A percentile compares a stretch with the other conserved stretches of the same genome.
Conservation (phyloP, 2,797 vertebrate genomes). For the Notamacropus eugenii region DNA sequence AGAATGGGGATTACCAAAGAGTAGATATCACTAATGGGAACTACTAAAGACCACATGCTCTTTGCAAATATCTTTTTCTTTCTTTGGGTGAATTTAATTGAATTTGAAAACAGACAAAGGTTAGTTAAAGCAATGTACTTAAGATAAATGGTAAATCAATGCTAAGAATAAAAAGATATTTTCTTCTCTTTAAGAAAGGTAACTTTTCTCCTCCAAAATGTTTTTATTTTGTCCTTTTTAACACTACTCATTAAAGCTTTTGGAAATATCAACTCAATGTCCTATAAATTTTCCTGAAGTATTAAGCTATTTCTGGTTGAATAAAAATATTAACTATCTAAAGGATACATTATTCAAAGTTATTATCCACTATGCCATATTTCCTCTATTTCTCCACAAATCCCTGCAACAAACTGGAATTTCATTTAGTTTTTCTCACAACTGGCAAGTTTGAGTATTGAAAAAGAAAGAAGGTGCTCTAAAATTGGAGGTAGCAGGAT, state of each 20-base stretch:
- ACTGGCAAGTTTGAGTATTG: background rate
- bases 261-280: conserved; percentile 9
- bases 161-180: background rate
- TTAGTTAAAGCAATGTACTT: background rate
- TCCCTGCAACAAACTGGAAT: background rate
- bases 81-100: background rate
- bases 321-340: background rate
- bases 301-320: conserved; percentile 3
- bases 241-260: background rate
- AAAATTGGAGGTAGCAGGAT: background rate
- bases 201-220: background rate
- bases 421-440: conserved; percentile 1
- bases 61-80: background rate
- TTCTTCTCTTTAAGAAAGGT: conserved; percentile 16
- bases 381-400: conserved; percentile 26
- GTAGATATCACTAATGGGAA: background rate
- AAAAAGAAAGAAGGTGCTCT: background rate
- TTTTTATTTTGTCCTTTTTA: conserved; percentile 46
- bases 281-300: background rate
- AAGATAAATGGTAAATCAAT: background rate
- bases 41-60: background rate
- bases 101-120: background rate
- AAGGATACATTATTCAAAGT: conserved; percentile 28
- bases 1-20: background rate
- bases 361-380: background rate